Base-by-base conservation (phyloP, 2,888 invertebrate species). In the Ophraella communa region DNA sequence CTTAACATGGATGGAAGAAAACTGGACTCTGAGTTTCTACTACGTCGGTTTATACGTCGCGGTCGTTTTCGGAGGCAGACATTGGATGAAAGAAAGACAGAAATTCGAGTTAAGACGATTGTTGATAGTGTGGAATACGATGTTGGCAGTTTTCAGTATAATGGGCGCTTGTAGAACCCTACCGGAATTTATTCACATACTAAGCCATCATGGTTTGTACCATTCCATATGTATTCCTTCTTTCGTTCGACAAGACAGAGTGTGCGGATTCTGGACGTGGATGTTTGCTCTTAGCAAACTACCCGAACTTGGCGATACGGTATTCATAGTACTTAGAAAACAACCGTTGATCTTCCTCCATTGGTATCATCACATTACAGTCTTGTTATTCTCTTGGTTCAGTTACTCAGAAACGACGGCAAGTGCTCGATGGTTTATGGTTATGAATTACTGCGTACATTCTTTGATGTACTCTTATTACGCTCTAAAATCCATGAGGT, bases 351-450 rank as follows among this genome's bases (percentile, higher is more conserved):
- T 96, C 81, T 96, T 96, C 85, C 88, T 96, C 57, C 94, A 97
- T 83, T 97, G 96, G 96, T 96, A 96, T 82, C 96, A 97, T 80
- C 96, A 97, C 84, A 94, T 96, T 79, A 96, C 96, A 27, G 96
- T 96, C 59, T 87, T 96, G 68, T 87, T 96, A 57, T 96, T 96
- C 85, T 92, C 94, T 11, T 96, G 96, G 96, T 95, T 92, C 85
- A 92, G 93, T 10, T 94, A 94, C 84, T 91, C 93, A 54, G 94
- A 94, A 83, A 93, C 92, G 84, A 93, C 94, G 59, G 90, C 94
- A 8, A 93, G 94, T 45, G 94, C 94, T 57, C 88, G 96, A 72
- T 95, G 95, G 95, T 96, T 95, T 84, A 92, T 96, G 77, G 93
- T 94, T 62, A 95, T 96, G 94, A 96, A 96, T 84, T 96, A 94